Percentiles rank a stretch among this genome's conserved stretches.
Conservation (phyloP, 2,113 vertebrate genomes). For the Microtus richardsoni region DNA sequence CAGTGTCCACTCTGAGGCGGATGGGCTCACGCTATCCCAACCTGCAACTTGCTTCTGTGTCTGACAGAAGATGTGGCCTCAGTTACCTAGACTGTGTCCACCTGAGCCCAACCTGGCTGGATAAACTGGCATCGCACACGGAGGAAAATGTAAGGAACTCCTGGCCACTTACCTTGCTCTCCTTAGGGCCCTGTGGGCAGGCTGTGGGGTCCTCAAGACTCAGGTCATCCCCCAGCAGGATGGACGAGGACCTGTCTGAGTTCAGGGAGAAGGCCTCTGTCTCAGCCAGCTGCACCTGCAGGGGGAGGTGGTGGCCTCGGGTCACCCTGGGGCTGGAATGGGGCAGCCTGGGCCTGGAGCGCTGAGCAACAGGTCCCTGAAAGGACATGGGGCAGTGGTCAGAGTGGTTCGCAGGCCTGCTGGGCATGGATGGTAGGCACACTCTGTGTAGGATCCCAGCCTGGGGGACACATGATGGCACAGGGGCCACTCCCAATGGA, state of each 20-base stretch:
- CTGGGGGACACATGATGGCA: slow-evolving; percentile 75
- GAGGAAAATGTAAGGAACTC: neutral
- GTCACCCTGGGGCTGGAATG: neutral
- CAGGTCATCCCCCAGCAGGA: slow-evolving; percentile 94
- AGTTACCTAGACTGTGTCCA: neutral
- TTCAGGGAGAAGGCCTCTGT: slow-evolving; percentile 96
- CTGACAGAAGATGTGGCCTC: neutral
- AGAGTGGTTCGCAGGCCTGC: slow-evolving; percentile 2
- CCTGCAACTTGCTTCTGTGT: neutral
- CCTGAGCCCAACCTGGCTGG: neutral
- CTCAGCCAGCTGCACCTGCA: slow-evolving; percentile 96
- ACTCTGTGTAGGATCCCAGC: neutral
- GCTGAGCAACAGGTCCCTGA: neutral
- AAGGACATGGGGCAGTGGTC: neutral
- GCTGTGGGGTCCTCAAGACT: slow-evolving; percentile 92
- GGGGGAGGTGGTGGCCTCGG: neutral
- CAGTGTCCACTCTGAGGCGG: neutral
- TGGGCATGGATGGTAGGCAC: neutral
- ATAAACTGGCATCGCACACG: neutral
- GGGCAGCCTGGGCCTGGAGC: neutral
- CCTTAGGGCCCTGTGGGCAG: slow-evolving; percentile 88
- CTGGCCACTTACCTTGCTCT: slow-evolving; percentile 88
- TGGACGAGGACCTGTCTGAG: slow-evolving; percentile 97
- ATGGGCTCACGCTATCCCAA: neutral
- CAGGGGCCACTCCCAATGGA: slow-evolving; percentile 77